Evolutionary conservation across 2,888 invertebrate genomes (phyloP), one percentile per base, ranked within the genome.

Genomic region (Lasioglossum morio): DNA sequence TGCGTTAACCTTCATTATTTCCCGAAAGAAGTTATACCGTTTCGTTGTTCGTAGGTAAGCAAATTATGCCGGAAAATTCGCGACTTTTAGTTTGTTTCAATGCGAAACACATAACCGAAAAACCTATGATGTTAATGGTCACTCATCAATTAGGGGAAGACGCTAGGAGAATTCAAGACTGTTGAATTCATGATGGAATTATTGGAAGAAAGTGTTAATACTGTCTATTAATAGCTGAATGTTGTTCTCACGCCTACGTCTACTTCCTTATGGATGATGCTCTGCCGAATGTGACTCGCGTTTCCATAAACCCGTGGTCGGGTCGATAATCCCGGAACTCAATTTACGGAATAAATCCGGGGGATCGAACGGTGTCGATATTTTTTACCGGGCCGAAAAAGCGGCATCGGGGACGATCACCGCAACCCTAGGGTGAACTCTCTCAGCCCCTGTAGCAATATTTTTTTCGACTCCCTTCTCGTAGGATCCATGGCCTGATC

Each of bases 381-480:
- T 53, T 43, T 63, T 75, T 37, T 46, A 16, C 30, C 23, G 10
- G 72, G 48, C 66, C 16, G 16, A 48, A 81, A 53, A 37, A 66
- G 48, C 74, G 73, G 79, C 37, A 80, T 73, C 53, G 46, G n/a
- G 46, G 69, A 72, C 79, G 88, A 79, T 87, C 70, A 60, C 66
- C 34, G 77, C 60, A 70, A 66, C 81, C 78, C 77, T n/a, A 79
- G 88, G 76, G 82, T 81, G 66, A 74, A 73, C 70, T 77, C 70
- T 77, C 80, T 86, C 81, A 84, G 84, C 88, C 89, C 87, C 82
- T 80, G 78, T 83, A 79, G 82, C 84, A 83, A 79, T 85, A 89
- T 88, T 85, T 87, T 88, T 87, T 86, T 87, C 86, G 79, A 19
- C 81, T 86, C 79, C 77, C 82, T 70, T 82, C 76, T 77, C 73